A percentile compares a stretch with the other conserved stretches of the same genome.
phyloP scores from a whole-genome alignment of 2,888 invertebrate species.

The Coleophora deauratella region DNA sequence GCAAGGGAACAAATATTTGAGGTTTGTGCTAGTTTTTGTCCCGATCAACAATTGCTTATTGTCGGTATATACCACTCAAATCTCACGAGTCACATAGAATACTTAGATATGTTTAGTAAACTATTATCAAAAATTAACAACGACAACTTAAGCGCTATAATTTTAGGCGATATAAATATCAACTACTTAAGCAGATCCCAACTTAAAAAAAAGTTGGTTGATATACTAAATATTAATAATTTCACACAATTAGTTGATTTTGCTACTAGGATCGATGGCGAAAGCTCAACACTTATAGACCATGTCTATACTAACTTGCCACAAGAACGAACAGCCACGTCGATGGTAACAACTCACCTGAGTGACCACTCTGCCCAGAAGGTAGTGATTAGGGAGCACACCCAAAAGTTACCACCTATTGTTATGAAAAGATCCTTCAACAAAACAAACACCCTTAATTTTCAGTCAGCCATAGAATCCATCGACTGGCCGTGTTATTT shows the following conservation, averaged over 20 bases:
- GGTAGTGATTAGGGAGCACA: too few relatives aligned
- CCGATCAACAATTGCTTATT: neutral
- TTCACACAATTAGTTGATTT: neutral
- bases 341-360: neutral
- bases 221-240: neutral
- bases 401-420: too few relatives aligned
- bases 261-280: neutral
- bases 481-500: too few relatives aligned
- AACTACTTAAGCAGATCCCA: neutral
- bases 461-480: too few relatives aligned
- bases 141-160: neutral
- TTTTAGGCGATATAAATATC: neutral
- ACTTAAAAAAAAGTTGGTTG: neutral
- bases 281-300: neutral
- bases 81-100: neutral
- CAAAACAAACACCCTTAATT: too few relatives aligned
- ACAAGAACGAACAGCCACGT: neutral
- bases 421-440: too few relatives aligned
- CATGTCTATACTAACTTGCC: neutral
- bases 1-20: neutral
- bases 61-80: neutral
- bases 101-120: neutral
- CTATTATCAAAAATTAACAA: neutral
- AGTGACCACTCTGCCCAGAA: neutral
- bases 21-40: neutral